Percentiles rank a stretch among this genome's conserved stretches.
phyloP scores from a whole-genome alignment of 2,797 vertebrate genomes.

The Mus spretus region DNA sequence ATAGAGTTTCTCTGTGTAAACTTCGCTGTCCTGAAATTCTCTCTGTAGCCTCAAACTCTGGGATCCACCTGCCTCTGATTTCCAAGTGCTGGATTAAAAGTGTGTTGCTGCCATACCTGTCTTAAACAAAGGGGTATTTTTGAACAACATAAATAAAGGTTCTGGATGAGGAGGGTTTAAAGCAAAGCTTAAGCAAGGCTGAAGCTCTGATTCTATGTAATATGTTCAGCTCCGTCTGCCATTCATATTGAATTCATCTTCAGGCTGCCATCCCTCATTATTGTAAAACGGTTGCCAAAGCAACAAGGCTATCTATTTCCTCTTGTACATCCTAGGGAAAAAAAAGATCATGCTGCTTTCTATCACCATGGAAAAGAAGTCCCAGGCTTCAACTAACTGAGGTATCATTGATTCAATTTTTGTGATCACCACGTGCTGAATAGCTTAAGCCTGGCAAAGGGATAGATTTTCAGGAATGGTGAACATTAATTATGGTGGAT shows the following conservation, averaged over 20 bases:
- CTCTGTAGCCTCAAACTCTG: not conserved
- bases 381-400: not conserved
- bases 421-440: not conserved
- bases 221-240: not conserved
- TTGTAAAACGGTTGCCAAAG: slow-evolving; percentile 58
- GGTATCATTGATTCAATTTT: not conserved
- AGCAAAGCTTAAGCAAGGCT: not conserved
- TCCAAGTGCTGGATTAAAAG: not conserved
- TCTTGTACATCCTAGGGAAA: slow-evolving; percentile 3
- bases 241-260: slow-evolving; percentile 35
- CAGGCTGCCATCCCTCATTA: not conserved
- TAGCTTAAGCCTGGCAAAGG: slow-evolving; percentile 21
- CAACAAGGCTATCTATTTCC: slow-evolving; percentile 22
- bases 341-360: not conserved
- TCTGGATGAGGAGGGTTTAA: slow-evolving; percentile 8
- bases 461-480: not conserved
- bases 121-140: slow-evolving; percentile 6
- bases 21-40: not conserved
- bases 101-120: not conserved
- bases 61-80: not conserved
- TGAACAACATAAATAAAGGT: slow-evolving; percentile 16
- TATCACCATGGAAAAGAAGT: slow-evolving; percentile 26
- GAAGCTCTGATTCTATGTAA: slow-evolving; percentile 10
- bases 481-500: not conserved
- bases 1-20: not conserved